Conservation (phyloP, 1,140 invertebrate species). For the Trichonephila clavipes region DNA sequence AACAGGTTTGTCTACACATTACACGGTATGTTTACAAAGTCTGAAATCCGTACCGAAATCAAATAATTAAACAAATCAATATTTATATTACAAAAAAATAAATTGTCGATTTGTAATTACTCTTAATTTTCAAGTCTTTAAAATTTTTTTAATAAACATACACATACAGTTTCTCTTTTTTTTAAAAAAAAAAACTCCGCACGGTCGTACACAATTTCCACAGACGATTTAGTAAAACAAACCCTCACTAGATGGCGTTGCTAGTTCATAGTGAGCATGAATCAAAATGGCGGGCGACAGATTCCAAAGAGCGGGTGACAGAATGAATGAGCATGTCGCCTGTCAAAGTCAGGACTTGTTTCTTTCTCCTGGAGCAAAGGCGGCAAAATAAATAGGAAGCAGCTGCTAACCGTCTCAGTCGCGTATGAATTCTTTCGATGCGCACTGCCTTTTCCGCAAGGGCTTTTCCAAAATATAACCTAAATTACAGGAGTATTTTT, state of each 20-base stretch:
- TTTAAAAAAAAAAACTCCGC: no score
- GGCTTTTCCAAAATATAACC: slow-evolving; percentile 42
- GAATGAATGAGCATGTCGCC: slow-evolving; percentile 69
- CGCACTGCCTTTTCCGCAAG: neutral
- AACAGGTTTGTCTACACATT: no score
- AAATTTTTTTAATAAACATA: no score
- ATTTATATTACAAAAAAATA: no score
- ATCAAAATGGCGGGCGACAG: slow-evolving; percentile 39
- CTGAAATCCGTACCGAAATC: no score
- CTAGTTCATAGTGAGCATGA: neutral
- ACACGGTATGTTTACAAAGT: no score
- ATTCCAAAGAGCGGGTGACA: slow-evolving; percentile 59
- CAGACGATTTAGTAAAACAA: neutral
- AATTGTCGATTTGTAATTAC: no score
- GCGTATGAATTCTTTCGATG: slow-evolving; percentile 49
- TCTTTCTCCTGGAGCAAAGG: slow-evolving; percentile 26
- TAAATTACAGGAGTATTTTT: slow-evolving; percentile 5
- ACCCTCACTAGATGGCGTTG: slow-evolving; percentile 51
- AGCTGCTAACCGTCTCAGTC: slow-evolving; percentile 56
- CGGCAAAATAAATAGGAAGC: slow-evolving; percentile 73
- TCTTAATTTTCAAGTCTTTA: no score
- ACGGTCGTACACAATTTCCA: neutral
- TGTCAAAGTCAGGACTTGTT: slow-evolving; percentile 69
- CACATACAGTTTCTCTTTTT: no score
- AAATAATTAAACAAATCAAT: no score